Conservation (phyloP, 2,113 vertebrate genomes). For the Sula dactylatra region DNA sequence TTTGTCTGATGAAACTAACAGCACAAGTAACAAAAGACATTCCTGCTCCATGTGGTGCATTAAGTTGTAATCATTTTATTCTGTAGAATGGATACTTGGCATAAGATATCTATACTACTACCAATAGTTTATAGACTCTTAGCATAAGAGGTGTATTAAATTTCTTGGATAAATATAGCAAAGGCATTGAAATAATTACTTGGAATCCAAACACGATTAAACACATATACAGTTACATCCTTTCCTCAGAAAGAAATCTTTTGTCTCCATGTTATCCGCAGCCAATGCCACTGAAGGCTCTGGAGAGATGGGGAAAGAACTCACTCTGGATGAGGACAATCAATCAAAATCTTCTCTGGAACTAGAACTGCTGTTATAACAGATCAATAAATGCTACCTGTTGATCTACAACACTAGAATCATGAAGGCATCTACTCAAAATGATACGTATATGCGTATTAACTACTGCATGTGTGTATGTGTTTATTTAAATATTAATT, state of each 20-base stretch:
- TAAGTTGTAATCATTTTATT: neutral
- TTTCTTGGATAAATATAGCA: neutral
- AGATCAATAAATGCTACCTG: conserved; percentile 41
- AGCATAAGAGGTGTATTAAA: neutral
- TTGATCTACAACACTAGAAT: conserved; percentile 9
- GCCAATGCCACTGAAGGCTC: neutral
- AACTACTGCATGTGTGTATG: neutral
- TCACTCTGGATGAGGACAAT: conserved; percentile 34
- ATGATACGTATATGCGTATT: neutral
- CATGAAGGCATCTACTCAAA: neutral
- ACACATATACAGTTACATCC: neutral
- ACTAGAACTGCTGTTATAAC: conserved; percentile 23
- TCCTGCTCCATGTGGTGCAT: neutral
- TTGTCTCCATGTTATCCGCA: neutral
- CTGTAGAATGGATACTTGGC: neutral
- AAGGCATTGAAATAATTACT: neutral
- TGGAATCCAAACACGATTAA: neutral
- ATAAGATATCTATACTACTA: neutral
- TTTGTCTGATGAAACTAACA: neutral
- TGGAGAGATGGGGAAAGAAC: neutral
- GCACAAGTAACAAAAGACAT: neutral
- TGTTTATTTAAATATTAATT: neutral
- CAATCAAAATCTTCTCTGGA: conserved; percentile 55
- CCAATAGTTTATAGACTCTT: neutral
- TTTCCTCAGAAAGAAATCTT: conserved; percentile 5